Base-by-base conservation (phyloP, 2,113 vertebrate genomes). In the Procavia capensis region DNA sequence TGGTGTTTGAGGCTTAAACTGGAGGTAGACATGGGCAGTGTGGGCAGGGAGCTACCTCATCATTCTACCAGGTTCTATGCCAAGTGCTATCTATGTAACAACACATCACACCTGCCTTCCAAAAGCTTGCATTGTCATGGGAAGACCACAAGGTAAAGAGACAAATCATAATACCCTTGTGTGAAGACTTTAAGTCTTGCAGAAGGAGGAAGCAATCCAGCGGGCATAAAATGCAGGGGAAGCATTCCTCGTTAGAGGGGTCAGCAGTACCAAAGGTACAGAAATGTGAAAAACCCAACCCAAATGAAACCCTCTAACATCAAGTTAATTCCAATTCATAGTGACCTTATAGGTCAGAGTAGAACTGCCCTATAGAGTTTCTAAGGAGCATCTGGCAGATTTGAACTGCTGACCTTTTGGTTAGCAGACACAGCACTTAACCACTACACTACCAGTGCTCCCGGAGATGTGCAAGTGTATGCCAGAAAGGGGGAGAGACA, bases 161-260 rank as follows among this genome's bases (percentile, higher is more conserved):
- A 84, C 6, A 36, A 79, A 85, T 64, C 61, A 57, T 34, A 47
- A 76, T 34, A 66, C 27, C 20, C 8, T 74, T 87, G 34, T 29
- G 47, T 54, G 43, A 85, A 91, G 25, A 47, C 47, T 11, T 64
- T 89, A 74, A 59, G 19, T 20, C 36, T 95, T 92, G 24, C 76
- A 83, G 79, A 91, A 54, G 20, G 54, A 78, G 22, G 14, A 63
- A 31, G 29, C 24, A 76, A 2, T 13, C 11, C 14, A 24, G 27
- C 14, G 84, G 64, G 13, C 31, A 27, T 24, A 25, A 66, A 95
- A 84, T 14, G 84, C 1, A 9, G 41, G 20, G 22, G 27, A 50
- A 36, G 0, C 2, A 9, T 3, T 54, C 31, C 43, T 22, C 19
- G 16, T 6, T 6, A n/a, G 0, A 78, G 22, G 8, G 29, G 22